These are phyloP conservation scores for Nerophis ophidion DNA, from an alignment of 2,113 vertebrate species.

Conservation along the genomic window DNA sequence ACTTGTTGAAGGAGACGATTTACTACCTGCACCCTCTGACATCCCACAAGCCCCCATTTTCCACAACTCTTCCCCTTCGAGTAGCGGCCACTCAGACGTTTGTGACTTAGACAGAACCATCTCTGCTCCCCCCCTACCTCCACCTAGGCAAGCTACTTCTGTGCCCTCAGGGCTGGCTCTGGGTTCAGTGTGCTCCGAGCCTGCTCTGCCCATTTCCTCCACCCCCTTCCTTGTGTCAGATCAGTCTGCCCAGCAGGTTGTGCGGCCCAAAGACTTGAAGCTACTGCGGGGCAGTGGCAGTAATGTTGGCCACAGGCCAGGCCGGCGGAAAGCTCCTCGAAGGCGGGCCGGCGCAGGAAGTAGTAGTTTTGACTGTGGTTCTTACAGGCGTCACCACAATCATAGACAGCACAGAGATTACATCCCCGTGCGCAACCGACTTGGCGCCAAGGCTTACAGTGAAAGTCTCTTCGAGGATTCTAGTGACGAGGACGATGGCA, in stretches of 20 bases:
- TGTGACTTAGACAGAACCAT: conserved; percentile 58
- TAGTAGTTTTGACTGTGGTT: conserved; percentile 76
- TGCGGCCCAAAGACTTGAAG: conserved; percentile 84
- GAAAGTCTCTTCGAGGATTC: conserved; percentile 83
- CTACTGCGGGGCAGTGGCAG: conserved; percentile 68
- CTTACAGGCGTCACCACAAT: conserved; percentile 72
- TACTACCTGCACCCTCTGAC: conserved; percentile 47
- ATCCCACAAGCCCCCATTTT: conserved; percentile 53
- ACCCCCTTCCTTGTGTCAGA: conserved; percentile 69
- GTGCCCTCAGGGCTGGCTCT: conserved; percentile 69
- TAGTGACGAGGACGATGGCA: conserved; percentile 81
- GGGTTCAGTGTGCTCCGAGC: conserved; percentile 71
- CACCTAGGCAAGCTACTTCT: conserved; percentile 72
- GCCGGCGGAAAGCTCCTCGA: conserved; percentile 73
- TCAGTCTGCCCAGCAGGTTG: conserved; percentile 74
- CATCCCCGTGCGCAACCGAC: conserved; percentile 73
- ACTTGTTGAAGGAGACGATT: conserved; percentile 73
- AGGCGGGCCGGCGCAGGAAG: conserved; percentile 69
- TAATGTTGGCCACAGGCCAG: conserved; percentile 66
- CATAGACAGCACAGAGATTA: conserved; percentile 75
- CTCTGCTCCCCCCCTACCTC: conserved; percentile 67
- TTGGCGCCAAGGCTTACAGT: conserved; percentile 78
- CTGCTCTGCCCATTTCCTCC: conserved; percentile 65
- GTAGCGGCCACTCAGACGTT: conserved; percentile 68
- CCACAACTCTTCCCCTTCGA: conserved; percentile 73